phyloP scores from a whole-genome alignment of 1,140 invertebrate species.

The Drosophila cardini region DNA sequence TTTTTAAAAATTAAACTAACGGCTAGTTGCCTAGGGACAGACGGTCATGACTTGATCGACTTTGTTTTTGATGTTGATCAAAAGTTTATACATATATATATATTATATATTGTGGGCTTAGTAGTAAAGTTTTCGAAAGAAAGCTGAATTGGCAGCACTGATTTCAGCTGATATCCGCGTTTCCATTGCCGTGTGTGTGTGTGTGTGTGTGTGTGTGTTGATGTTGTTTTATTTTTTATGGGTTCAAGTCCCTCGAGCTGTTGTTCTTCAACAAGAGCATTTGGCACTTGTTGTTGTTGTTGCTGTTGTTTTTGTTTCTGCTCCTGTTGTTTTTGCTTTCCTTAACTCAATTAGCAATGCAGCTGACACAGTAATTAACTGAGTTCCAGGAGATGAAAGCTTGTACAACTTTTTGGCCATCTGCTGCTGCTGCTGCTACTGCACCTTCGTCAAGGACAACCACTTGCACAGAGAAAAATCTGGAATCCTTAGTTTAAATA shows the following conservation, averaged over 20 bases:
- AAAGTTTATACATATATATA: too few relatives aligned
- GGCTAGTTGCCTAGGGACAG: too few relatives aligned
- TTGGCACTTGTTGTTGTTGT: conserved; percentile 33
- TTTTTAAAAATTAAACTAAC: too few relatives aligned
- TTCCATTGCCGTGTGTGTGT: too few relatives aligned
- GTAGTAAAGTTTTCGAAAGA: too few relatives aligned
- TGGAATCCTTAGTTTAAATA: too few relatives aligned
- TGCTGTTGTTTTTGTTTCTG: conserved; percentile 1
- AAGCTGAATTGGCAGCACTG: too few relatives aligned
- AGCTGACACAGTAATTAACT: conserved; percentile 76
- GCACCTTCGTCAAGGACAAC: background rate
- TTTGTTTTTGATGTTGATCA: too few relatives aligned
- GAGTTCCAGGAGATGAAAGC: conserved; percentile 58
- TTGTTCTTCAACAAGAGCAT: conserved; percentile 28
- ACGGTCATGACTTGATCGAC: too few relatives aligned
- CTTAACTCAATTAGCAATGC: conserved; percentile 75
- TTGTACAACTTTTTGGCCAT: conserved; percentile 56
- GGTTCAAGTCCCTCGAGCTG: conserved; percentile 22
- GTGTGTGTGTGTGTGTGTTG: background rate
- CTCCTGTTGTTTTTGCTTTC: background rate
- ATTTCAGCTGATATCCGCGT: too few relatives aligned
- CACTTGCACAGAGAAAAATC: too few relatives aligned
- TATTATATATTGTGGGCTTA: too few relatives aligned
- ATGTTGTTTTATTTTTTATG: conserved; percentile 1
- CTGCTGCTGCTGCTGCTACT: conserved; percentile 2